Percentiles rank a stretch among this genome's conserved stretches.
Evolutionary conservation across 2,888 invertebrate genomes (phyloP).

Genomic region (Mesochorus sp.): DNA sequence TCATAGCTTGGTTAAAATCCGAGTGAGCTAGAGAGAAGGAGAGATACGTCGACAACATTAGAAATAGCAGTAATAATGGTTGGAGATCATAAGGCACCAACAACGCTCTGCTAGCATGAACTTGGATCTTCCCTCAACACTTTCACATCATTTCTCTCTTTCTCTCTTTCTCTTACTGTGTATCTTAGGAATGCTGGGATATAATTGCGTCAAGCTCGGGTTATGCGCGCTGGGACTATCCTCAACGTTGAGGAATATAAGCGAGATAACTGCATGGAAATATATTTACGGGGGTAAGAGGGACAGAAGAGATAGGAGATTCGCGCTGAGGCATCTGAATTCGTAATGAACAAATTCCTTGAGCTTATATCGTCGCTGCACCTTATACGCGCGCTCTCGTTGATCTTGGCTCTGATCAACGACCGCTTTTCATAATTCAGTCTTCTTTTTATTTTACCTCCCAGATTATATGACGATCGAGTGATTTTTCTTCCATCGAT

Average conservation of each 20-base stretch:
- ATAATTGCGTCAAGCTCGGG: constrained; percentile 59
- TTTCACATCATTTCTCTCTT: constrained; percentile 70
- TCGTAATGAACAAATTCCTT: constrained; percentile 61
- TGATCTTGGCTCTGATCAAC: not conserved
- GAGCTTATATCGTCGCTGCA: constrained; percentile 23
- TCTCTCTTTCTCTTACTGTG: too few species aligned
- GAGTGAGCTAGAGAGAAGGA: not conserved
- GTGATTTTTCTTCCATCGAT: too few species aligned
- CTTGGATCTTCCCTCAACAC: constrained; percentile 68
- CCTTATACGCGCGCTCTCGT: constrained; percentile 26
- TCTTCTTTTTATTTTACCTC: not conserved
- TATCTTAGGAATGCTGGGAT: constrained; percentile 56
- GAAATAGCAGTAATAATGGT: constrained; percentile 23
- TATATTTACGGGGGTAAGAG: constrained; percentile 28
- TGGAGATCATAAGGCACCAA: not conserved
- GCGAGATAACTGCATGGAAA: constrained; percentile 35
- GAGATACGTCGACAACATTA: constrained; percentile 9
- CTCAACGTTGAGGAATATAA: not conserved
- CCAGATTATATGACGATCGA: too few species aligned
- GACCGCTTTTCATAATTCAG: not conserved
- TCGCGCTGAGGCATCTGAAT: constrained; percentile 49
- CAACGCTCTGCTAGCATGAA: constrained; percentile 47
- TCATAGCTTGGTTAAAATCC: constrained; percentile 19
- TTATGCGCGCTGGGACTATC: constrained; percentile 26
- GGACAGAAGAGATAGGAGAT: constrained; percentile 21